These are phyloP conservation scores for Dysmachus trigonus DNA, from an alignment of 2,888 invertebrate genomes.

Conservation along the genomic window DNA sequence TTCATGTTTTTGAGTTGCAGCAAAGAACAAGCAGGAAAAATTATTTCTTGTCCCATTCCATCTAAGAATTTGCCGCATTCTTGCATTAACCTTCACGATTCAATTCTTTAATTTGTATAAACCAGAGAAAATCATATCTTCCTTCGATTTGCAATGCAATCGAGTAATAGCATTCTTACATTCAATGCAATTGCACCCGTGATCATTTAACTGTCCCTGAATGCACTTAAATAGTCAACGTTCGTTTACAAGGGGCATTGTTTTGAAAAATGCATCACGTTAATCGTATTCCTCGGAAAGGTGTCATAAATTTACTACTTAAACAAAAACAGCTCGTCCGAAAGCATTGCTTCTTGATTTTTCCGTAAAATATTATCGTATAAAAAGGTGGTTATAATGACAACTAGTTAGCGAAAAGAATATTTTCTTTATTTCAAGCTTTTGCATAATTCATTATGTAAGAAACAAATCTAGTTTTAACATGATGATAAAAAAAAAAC, in stretches of 20 bases:
- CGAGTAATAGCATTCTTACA: neutral
- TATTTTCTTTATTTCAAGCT: neutral
- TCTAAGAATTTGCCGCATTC: neutral
- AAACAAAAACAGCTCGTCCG: neutral
- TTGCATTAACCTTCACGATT: neutral
- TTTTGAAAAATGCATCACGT: neutral
- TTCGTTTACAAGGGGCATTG: neutral
- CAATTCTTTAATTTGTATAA: neutral
- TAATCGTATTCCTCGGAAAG: neutral
- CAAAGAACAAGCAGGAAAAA: neutral
- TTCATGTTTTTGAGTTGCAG: too few species aligned
- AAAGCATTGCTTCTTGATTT: neutral
- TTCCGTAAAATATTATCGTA: neutral
- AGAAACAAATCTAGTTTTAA: neutral
- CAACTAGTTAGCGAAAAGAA: neutral
- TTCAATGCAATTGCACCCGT: neutral
- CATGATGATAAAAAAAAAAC: neutral
- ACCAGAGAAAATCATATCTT: neutral
- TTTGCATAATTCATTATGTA: neutral
- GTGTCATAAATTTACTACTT: neutral
- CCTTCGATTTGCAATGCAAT: neutral
- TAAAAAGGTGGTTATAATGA: neutral
- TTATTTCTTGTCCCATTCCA: neutral
- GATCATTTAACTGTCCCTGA: neutral
- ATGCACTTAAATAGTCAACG: neutral